These are phyloP conservation scores for Malurus splendens DNA, from an alignment of 2,797 vertebrate species.

Conservation along the genomic window DNA sequence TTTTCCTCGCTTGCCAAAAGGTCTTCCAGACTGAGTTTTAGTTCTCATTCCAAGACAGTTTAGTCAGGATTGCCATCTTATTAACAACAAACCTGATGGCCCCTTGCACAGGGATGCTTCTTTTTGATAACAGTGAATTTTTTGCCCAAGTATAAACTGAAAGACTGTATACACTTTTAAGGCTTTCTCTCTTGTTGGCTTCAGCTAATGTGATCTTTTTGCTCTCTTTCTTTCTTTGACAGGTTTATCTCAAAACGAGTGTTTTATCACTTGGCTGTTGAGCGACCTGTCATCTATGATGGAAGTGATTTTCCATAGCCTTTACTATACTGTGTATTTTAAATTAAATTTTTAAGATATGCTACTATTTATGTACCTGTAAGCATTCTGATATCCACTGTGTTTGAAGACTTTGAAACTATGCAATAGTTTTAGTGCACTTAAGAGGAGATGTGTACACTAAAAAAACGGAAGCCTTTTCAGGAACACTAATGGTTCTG, in stretches of 20 bases:
- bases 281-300: slow-evolving; percentile 90
- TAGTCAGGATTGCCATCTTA: neutral
- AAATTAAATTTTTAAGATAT: slow-evolving; percentile 50
- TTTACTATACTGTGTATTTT: slow-evolving; percentile 13
- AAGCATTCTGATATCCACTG: slow-evolving; percentile 39
- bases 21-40: neutral
- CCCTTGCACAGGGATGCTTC: neutral
- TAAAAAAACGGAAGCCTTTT: neutral
- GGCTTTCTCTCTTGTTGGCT: neutral
- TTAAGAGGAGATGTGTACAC: neutral
- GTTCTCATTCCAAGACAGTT: neutral
- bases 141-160: neutral
- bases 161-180: neutral
- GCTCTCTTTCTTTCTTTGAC: slow-evolving; percentile 11
- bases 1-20: neutral
- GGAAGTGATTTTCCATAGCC: slow-evolving; percentile 87
- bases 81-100: neutral
- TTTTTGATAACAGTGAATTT: neutral
- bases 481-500: slow-evolving; percentile 25
- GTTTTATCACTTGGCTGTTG: slow-evolving; percentile 87
- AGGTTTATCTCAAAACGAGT: slow-evolving; percentile 96
- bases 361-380: slow-evolving; percentile 49
- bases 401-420: slow-evolving; percentile 22
- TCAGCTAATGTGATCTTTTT: neutral
- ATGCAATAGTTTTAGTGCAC: slow-evolving; percentile 37